Evolutionary conservation across 2,888 invertebrate species (phyloP).

Genomic region (Tachina grossa): DNA sequence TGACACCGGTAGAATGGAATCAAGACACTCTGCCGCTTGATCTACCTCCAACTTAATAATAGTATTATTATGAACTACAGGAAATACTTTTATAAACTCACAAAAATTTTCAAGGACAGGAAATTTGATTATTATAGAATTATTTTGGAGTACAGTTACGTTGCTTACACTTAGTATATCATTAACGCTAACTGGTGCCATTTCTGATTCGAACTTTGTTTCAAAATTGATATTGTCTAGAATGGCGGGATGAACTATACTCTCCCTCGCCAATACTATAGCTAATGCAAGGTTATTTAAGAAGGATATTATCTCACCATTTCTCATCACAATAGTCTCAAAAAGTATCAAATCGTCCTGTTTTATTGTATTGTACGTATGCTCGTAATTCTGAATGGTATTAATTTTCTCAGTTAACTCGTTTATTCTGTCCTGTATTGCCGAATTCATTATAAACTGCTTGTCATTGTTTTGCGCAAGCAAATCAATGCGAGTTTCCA

Average conservation of each 20-base stretch:
- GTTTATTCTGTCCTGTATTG: no score
- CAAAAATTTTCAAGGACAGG: slow-evolving; percentile 21
- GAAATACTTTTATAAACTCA: neutral
- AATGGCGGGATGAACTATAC: slow-evolving; percentile 26
- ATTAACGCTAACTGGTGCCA: slow-evolving; percentile 15
- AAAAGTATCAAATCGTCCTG: slow-evolving; percentile 16
- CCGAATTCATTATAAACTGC: no score
- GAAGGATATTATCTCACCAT: slow-evolving; percentile 34
- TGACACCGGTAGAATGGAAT: no score
- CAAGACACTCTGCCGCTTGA: no score
- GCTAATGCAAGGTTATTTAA: slow-evolving; percentile 33
- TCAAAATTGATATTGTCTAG: no score
- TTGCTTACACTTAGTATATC: slow-evolving; percentile 31
- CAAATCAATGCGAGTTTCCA: no score
- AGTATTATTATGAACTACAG: no score
- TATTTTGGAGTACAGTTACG: slow-evolving; percentile 9
- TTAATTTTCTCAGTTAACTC: no score
- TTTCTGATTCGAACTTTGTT: no score
- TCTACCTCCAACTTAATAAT: no score
- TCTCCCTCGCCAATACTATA: slow-evolving; percentile 26
- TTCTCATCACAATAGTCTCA: slow-evolving; percentile 12
- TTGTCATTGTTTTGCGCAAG: no score
- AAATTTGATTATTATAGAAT: neutral
- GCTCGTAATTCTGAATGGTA: neutral
- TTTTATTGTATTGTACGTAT: neutral